Evolutionary conservation across 2,797 vertebrate species (phyloP), one percentile per base, ranked within the genome.

Genomic region (Decapterus maruadsi): DNA sequence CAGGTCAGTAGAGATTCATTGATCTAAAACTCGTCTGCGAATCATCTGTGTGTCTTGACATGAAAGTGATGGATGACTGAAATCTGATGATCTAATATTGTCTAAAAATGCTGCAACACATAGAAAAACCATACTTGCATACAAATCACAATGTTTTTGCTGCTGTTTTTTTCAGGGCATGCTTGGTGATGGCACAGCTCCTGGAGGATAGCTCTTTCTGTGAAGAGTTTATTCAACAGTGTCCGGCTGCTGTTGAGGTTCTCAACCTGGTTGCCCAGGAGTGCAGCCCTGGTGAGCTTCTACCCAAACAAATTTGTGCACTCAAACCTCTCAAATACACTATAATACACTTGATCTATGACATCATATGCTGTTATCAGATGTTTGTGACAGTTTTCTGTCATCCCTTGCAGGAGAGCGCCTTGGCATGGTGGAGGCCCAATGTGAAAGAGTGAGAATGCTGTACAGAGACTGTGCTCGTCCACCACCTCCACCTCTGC

Each of bases 201-300:
- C 93, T 99, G 83, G 98, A 99, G 94, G 98, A 99, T 91, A 99
- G 97, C 92, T 97, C 97, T 8, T 99, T 99, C 90, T 99, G 98
- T 95, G 98, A 99, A 93, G 98, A 99, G 92, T 99, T 99, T 89
- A 99, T 99, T 92, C 97, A 99, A 86, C 98, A 99, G 85, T 99
- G 98, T 85, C 98, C 98, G 53, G 98, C 98, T 68, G 98, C 98
- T 59, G 97, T 99, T 48, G 98, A 99, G 88, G 98, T 99, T 80
- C 95, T 99, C 16, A 99, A 99, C 92, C 94, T 99, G 11, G 98
- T 99, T 22, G 98, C 98, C 0, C 98, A 99, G 90, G 98, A 99
- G 80, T 99, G 98, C 90, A 98, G 97, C 84, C 97, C 98, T 50
- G 98, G 98, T 99, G 89, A 92, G 96, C 10, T 38, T 31, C 29